A percentile compares a stretch with the other conserved stretches of the same genome.
Evolutionary conservation across 1,140 invertebrate species (phyloP).

Genomic region (Cataglyphis hispanica): DNA sequence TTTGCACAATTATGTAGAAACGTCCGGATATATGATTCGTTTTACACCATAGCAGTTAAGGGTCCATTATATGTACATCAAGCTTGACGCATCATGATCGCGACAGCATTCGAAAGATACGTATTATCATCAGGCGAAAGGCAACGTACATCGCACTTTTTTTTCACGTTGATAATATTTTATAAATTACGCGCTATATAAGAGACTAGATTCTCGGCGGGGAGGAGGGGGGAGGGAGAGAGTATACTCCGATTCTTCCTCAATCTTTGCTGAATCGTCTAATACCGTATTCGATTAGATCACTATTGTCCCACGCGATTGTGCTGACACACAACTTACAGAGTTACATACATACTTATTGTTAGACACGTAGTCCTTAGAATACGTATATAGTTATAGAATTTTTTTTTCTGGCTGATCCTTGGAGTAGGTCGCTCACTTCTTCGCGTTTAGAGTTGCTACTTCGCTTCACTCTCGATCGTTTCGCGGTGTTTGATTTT

Average conservation of each 20-base stretch:
- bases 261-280: slow-evolving; percentile 17
- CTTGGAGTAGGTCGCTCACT: slow-evolving; percentile 45
- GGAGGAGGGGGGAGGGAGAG: slow-evolving; percentile 11
- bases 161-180: slow-evolving; percentile 69
- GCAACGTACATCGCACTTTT: slow-evolving; percentile 72
- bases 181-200: slow-evolving; percentile 74
- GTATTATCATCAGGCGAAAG: slow-evolving; percentile 68
- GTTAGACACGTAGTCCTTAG: slow-evolving; percentile 75
- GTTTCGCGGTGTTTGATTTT: slow-evolving; percentile 22
- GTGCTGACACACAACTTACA: slow-evolving; percentile 77
- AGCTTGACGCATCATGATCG: slow-evolving; percentile 54
- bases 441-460: slow-evolving; percentile 18
- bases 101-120: slow-evolving; percentile 59
- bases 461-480: slow-evolving; percentile 36
- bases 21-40: background rate
- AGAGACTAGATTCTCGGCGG: slow-evolving; percentile 82
- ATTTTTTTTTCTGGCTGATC: slow-evolving; percentile 38
- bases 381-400: slow-evolving; percentile 66
- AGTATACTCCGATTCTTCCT: slow-evolving; percentile 28
- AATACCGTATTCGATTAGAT: slow-evolving; percentile 43
- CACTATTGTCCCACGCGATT: slow-evolving; percentile 67
- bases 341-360: slow-evolving; percentile 76
- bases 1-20: slow-evolving; percentile 11
- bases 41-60: slow-evolving; percentile 32
- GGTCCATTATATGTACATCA: slow-evolving; percentile 43